Percentiles rank a stretch among this genome's conserved stretches.
phyloP scores from a whole-genome alignment of 92 coral and sea anemone genomes.

The Scolanthus callimorphus region DNA sequence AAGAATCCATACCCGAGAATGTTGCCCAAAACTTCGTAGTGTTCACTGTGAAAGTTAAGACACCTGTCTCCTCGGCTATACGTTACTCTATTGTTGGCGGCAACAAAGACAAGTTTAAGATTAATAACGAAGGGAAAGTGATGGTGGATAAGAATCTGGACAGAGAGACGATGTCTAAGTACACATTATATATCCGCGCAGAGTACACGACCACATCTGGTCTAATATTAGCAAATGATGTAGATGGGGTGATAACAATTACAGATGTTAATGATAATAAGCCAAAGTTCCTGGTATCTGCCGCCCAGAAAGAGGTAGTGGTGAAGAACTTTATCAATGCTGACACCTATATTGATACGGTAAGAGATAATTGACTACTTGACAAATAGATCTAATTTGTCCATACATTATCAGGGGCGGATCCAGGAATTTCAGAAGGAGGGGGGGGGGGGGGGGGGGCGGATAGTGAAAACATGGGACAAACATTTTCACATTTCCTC shows the following conservation, averaged over 20 bases:
- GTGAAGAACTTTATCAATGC: constrained; percentile 55
- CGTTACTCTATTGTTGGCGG: constrained; percentile 72
- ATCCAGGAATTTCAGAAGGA: too few species aligned
- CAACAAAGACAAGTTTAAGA: constrained; percentile 38
- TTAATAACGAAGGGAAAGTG: constrained; percentile 37
- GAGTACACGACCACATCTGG: constrained; percentile 7
- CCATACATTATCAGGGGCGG: too few species aligned
- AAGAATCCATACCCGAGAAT: constrained; percentile 32
- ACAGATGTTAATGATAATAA: constrained; percentile 65
- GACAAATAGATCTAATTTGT: too few species aligned
- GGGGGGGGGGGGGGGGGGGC: too few species aligned
- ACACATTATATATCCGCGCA: constrained; percentile 74
- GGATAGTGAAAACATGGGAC: too few species aligned
- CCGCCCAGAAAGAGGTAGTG: constrained; percentile 43
- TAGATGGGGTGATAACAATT: constrained; percentile 47
- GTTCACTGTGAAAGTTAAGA: constrained; percentile 32
- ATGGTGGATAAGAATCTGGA: constrained; percentile 27
- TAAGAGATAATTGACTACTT: too few species aligned
- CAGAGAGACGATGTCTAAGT: constrained; percentile 49
- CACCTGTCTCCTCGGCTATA: constrained; percentile 31
- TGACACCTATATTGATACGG: constrained; percentile 50
- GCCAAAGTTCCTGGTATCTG: constrained; percentile 61
- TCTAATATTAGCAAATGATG: constrained; percentile 43
- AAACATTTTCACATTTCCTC: too few species aligned
- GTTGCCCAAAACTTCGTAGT: constrained; percentile 20